A percentile compares a stretch with the other conserved stretches of the same genome.
These are phyloP conservation scores for Heterocephalus glaber DNA, from an alignment of 2,113 vertebrate species.

Conservation along the genomic window DNA sequence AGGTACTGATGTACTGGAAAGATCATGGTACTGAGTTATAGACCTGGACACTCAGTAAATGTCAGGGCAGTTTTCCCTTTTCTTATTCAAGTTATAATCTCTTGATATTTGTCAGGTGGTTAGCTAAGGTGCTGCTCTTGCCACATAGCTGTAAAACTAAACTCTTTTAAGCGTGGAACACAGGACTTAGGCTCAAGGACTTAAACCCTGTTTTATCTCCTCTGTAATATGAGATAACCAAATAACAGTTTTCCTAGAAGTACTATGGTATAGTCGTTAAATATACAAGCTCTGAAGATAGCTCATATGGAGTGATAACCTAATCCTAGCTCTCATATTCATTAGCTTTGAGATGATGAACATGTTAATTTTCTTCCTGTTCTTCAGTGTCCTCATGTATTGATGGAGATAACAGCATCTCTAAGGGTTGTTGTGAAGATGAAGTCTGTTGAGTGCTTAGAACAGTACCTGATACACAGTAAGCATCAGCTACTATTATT, in stretches of 20 bases:
- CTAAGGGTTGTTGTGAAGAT: not conserved
- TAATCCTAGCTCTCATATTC: not conserved
- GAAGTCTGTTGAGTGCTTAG: not conserved
- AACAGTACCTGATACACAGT: not conserved
- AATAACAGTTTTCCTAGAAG: constrained; percentile 11
- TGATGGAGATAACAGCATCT: not conserved
- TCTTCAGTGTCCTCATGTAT: not conserved
- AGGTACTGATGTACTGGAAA: not conserved
- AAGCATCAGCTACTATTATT: not conserved
- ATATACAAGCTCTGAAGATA: not conserved
- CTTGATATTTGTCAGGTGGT: not conserved
- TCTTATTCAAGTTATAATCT: not conserved
- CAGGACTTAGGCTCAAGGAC: not conserved
- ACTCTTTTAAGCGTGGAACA: not conserved
- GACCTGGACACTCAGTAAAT: not conserved
- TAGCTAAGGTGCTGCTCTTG: not conserved
- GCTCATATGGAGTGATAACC: not conserved
- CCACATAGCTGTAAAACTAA: not conserved
- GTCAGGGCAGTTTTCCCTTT: not conserved
- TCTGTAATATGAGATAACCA: not conserved
- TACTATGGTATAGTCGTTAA: not conserved
- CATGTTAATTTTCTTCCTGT: not conserved
- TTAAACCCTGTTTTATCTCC: not conserved
- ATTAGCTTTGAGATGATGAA: not conserved
- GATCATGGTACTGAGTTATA: not conserved